Evolutionary conservation across 2,113 vertebrate species (phyloP), one percentile per base, ranked within the genome.

Genomic region (Macrotis lagotis): DNA sequence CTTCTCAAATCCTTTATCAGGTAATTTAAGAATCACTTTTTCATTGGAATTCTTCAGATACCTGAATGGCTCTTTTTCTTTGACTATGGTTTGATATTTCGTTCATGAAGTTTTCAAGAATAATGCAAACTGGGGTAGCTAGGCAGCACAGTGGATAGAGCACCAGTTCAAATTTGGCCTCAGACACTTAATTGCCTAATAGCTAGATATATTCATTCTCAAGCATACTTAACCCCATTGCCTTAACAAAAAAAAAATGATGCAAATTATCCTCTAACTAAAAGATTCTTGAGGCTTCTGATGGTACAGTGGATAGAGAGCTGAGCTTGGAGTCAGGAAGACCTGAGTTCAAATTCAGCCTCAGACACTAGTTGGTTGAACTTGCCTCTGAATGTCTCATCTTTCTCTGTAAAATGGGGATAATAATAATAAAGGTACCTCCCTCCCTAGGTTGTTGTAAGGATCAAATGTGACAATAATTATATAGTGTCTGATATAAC

Each of bases 1-100:
- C 7, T 88, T 1, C 7, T 47, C 0, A 44, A 44, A 66, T 66
- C 28, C 0, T 1, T 24, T 0, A 12, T 19, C 2, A 8, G n/a
- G 9, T 50, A 50, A 48, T 4, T 22, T 12, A 0, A 50, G 37
- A 25, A 0, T 2, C 10, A 44, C 37, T 26, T 51, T 47, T 8
- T 28, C 11, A 0, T 28, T 11, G 0, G 37, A 31, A 37, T 26
- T 5, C 1, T 59, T 37, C 49, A 14, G 26, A 24, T 55, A 12
- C 3, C 0, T 0, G 14, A 59, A 47, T 10, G 0, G 5, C 89
- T n/a, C 91, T 90, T 50, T 48, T 37, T 74, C 3, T 88, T 66
- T 55, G 11, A 59, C n/a, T n/a, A 31, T 16, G 31, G 3, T 8
- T 16, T 37, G 26, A 50, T 1, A 8, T 44, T 66, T 31, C 47